Evolutionary conservation across 2,888 invertebrate genomes (phyloP).

Genomic region (Crematogaster levior): DNA sequence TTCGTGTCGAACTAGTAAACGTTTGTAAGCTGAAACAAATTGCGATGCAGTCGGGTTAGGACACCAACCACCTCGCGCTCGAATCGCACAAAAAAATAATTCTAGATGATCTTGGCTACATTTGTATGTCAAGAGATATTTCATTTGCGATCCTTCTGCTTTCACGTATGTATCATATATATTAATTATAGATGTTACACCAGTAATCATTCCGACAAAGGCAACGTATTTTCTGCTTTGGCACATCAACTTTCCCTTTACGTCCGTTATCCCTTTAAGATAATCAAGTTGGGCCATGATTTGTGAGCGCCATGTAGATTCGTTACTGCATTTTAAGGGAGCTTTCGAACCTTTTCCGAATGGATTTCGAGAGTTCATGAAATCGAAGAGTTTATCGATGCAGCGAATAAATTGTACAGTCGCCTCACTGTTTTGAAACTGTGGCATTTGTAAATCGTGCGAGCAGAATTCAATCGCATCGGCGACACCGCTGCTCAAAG

Average conservation of each 20-base stretch:
- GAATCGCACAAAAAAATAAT: too few species aligned
- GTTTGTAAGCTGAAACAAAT: slow-evolving; percentile 28
- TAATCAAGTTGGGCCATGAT: not conserved
- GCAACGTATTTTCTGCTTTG: slow-evolving; percentile 5
- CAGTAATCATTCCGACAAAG: not conserved
- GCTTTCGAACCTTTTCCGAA: not conserved
- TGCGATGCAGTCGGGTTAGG: too few species aligned
- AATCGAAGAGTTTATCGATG: slow-evolving; percentile 68
- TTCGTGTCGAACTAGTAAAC: slow-evolving; percentile 19
- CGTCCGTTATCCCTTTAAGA: not conserved
- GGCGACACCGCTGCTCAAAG: too few species aligned
- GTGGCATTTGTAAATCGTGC: not conserved
- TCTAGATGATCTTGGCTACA: not conserved
- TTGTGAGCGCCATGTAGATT: slow-evolving; percentile 10
- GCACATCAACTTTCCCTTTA: too few species aligned
- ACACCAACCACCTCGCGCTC: too few species aligned
- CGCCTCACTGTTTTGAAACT: slow-evolving; percentile 46
- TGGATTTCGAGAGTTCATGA: slow-evolving; percentile 68
- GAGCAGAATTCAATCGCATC: too few species aligned
- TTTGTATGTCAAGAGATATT: not conserved
- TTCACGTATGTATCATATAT: not conserved
- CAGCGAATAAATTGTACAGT: slow-evolving; percentile 69
- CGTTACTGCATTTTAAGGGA: not conserved
- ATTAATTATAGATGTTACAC: not conserved
- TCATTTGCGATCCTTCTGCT: not conserved